phyloP scores from a whole-genome alignment of 2,113 vertebrate genomes.

The Geococcyx californianus region DNA sequence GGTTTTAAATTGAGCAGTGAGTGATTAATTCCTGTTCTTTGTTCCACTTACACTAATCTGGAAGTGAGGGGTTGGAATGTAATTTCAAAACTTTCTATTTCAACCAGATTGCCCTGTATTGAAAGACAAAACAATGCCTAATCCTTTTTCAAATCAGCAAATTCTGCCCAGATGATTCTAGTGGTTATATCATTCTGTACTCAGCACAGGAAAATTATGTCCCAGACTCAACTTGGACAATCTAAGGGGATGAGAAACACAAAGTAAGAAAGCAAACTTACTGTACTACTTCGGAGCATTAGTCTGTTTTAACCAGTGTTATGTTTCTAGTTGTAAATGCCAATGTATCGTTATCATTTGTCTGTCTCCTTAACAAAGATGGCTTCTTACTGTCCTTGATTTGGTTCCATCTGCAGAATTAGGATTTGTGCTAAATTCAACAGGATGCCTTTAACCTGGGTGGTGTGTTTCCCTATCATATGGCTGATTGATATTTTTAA shows the following conservation, averaged over 20 bases:
- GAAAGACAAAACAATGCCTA: neutral
- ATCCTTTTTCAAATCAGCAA: neutral
- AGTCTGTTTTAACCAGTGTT: neutral
- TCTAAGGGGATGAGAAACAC: neutral
- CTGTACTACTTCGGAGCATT: neutral
- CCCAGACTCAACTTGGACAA: neutral
- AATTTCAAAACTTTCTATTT: neutral
- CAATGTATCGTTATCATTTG: neutral
- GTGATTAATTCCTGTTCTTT: neutral
- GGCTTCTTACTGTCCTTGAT: neutral
- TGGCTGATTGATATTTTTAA: neutral
- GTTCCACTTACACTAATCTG: neutral
- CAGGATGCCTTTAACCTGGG: neutral
- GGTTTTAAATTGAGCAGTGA: neutral
- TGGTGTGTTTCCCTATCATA: neutral
- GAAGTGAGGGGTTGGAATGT: neutral
- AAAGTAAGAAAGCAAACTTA: neutral
- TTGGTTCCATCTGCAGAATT: neutral
- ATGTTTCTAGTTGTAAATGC: neutral
- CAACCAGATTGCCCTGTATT: neutral
- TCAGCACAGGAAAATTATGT: neutral
- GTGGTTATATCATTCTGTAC: neutral
- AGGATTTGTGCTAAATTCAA: neutral
- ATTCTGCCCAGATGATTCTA: neutral
- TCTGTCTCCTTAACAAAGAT: neutral